Conservation (phyloP, 2,797 vertebrate genomes). For the Columba guinea region DNA sequence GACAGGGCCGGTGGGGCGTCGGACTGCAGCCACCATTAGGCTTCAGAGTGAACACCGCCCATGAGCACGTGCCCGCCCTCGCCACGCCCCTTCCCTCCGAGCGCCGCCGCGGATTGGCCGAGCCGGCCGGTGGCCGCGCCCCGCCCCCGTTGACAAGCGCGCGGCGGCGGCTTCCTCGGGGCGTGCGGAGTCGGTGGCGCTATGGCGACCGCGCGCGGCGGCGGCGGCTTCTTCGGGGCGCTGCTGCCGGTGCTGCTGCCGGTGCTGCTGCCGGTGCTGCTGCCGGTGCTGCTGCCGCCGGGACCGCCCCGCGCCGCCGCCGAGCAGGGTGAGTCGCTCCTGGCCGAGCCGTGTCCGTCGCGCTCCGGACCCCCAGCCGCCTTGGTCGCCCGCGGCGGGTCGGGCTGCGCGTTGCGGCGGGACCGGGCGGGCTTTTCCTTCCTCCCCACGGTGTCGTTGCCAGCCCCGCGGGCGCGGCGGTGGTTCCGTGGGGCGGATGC, state of each 20-base stretch:
- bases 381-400: background rate
- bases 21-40: accelerated
- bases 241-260: background rate
- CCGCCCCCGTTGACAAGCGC: background rate
- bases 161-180: background rate
- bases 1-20: accelerated
- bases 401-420: background rate
- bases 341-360: background rate
- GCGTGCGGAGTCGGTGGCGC: conserved; percentile 42
- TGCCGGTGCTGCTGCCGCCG: background rate
- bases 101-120: background rate
- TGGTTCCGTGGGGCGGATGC: background rate
- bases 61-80: background rate
- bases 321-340: conserved; percentile 42
- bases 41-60: background rate
- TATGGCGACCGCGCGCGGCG: background rate
- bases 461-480: background rate
- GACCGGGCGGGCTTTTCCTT: background rate
- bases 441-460: background rate
- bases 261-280: background rate
- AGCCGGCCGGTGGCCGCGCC: accelerated
- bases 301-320: background rate
- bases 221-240: background rate
- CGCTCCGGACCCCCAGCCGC: background rate
- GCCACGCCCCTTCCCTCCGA: background rate